Evolutionary conservation across 1,140 invertebrate genomes (phyloP).

Genomic region (Battus philenor): DNA sequence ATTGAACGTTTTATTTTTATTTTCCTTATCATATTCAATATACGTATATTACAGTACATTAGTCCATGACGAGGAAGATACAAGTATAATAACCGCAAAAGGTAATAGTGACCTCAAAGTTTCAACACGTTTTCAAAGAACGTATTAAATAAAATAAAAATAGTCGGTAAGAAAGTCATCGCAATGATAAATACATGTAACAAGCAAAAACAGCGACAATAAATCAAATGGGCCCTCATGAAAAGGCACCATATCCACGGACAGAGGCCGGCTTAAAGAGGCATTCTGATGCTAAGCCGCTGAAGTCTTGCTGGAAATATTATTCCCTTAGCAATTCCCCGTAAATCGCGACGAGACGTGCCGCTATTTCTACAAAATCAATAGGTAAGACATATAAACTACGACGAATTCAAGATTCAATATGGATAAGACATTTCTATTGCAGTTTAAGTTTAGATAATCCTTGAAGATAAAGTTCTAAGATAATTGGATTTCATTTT

Average conservation of each 20-base stretch:
- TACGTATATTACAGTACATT: too few relatives aligned
- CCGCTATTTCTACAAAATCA: constrained; percentile 45
- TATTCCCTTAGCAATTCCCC: constrained; percentile 27
- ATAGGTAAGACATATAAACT: constrained; percentile 33
- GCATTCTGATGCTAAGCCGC: constrained; percentile 30
- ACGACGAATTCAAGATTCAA: constrained; percentile 16
- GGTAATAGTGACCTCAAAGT: too few relatives aligned
- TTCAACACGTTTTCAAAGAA: too few relatives aligned
- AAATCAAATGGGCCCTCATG: constrained; percentile 12
- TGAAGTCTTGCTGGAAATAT: constrained; percentile 29
- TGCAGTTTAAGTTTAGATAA: too few relatives aligned
- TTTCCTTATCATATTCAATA: too few relatives aligned
- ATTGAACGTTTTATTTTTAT: too few relatives aligned
- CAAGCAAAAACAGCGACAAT: constrained; percentile 4
- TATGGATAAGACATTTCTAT: constrained; percentile 25
- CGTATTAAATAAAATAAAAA: too few relatives aligned
- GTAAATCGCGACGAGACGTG: constrained; percentile 29
- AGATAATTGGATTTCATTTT: too few relatives aligned
- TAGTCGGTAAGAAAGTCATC: neutral
- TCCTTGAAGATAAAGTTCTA: too few relatives aligned
- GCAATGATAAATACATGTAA: neutral
- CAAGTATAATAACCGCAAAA: too few relatives aligned
- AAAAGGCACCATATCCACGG: constrained; percentile 1
- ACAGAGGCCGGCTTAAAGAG: constrained; percentile 20
- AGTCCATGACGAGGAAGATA: too few relatives aligned